A percentile compares a stretch with the other conserved stretches of the same genome.
Conservation (phyloP, 2,888 invertebrate species). For the Desoria tigrina region DNA sequence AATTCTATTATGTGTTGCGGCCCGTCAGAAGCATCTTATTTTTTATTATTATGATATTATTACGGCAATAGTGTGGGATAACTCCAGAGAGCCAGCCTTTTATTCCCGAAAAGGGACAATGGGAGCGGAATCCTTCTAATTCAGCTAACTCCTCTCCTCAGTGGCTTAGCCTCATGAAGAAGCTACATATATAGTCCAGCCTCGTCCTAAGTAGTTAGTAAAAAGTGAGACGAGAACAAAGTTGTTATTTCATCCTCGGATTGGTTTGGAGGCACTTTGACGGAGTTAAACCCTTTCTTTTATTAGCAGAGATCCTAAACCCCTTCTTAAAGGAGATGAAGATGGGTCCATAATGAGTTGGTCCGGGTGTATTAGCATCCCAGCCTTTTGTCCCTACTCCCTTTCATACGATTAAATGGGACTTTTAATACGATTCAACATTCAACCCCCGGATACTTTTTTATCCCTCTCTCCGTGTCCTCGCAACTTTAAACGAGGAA, state of each 20-base stretch:
- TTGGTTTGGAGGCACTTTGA: slow-evolving; percentile 8
- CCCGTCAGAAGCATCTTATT: slow-evolving; percentile 4
- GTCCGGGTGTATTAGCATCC: background rate
- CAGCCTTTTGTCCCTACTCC: background rate
- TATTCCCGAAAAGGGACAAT: slow-evolving; percentile 1
- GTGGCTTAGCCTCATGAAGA: too few relatives aligned
- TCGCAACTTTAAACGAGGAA: too few relatives aligned
- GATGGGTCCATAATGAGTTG: slow-evolving; percentile 9
- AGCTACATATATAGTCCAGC: too few relatives aligned
- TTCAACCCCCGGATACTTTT: too few relatives aligned
- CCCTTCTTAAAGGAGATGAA: slow-evolving; percentile 12
- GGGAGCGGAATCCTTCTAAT: background rate
- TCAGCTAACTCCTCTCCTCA: background rate
- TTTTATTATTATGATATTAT: slow-evolving; percentile 11
- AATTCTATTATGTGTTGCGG: slow-evolving; percentile 9
- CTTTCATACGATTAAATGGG: background rate
- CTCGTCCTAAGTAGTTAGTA: background rate
- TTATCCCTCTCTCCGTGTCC: too few relatives aligned
- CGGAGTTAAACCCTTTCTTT: slow-evolving; percentile 11
- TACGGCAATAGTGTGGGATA: slow-evolving; percentile 8
- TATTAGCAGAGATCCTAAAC: background rate
- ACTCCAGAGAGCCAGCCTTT: slow-evolving; percentile 6
- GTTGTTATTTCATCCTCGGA: slow-evolving; percentile 5
- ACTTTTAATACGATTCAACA: too few relatives aligned
- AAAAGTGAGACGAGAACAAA: background rate